phyloP scores from a whole-genome alignment of 1,140 invertebrate species.

The Drosophila bifasciata region DNA sequence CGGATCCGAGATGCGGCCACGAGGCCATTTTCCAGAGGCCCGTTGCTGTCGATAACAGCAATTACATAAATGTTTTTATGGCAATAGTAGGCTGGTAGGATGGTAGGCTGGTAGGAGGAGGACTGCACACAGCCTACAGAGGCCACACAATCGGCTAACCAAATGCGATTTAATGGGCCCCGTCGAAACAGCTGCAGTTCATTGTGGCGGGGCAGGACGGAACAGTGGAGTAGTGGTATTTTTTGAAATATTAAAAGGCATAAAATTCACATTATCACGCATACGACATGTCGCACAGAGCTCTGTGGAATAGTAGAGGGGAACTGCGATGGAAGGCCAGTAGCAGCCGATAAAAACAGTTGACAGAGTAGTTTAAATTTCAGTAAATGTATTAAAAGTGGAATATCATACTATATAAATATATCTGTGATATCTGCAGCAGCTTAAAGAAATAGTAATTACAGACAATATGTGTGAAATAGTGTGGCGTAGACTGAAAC shows the following conservation, averaged over 20 bases:
- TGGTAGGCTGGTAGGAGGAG: neutral
- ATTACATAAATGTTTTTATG: conserved; percentile 82
- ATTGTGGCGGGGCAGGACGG: conserved; percentile 5
- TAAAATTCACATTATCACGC: conserved; percentile 69
- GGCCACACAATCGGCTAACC: conserved; percentile 44
- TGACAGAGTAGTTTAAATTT: neutral
- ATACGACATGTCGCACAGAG: conserved; percentile 26
- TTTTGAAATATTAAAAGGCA: conserved; percentile 45
- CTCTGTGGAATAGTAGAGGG: neutral
- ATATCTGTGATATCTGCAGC: too few relatives aligned
- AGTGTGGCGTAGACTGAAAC: too few relatives aligned
- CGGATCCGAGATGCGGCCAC: conserved; percentile 32
- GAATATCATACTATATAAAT: too few relatives aligned
- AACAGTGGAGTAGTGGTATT: neutral
- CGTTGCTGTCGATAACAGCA: conserved; percentile 75
- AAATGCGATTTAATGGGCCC: conserved; percentile 67
- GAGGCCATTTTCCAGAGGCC: conserved; percentile 55
- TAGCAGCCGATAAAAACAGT: neutral
- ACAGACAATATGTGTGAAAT: too few relatives aligned
- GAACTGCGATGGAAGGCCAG: neutral
- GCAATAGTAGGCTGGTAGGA: neutral
- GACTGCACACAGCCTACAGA: conserved; percentile 34
- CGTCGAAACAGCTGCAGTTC: conserved; percentile 52
- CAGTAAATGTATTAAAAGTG: too few relatives aligned
- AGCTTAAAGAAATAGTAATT: too few relatives aligned